Percentiles rank a stretch among this genome's conserved stretches.
Evolutionary conservation across 2,113 vertebrate genomes (phyloP).

Genomic region (cat (Felis catus)): F.catus_Fca126_mat1.0 CM031419.1:138371501-138372000

Average conservation of each 20-base stretch:
- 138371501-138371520: constrained; percentile 11
- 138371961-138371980: background rate
- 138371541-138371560: background rate
- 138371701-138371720: background rate
- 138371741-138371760: constrained; percentile 15
- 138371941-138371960: background rate
- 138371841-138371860: background rate
- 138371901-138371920: background rate
- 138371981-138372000: background rate
- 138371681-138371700: background rate
- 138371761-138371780: background rate
- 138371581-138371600: background rate
- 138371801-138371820: background rate
- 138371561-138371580: background rate
- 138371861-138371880: background rate
- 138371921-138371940: background rate
- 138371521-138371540: background rate
- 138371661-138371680: background rate
- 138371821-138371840: constrained; percentile 13
- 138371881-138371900: background rate
- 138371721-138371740: background rate
- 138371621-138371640: background rate
- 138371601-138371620: background rate
- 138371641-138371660: background rate
- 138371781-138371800: background rate